Base-by-base conservation (phyloP, 2,797 vertebrate species). In the Microchirus variegatus region DNA sequence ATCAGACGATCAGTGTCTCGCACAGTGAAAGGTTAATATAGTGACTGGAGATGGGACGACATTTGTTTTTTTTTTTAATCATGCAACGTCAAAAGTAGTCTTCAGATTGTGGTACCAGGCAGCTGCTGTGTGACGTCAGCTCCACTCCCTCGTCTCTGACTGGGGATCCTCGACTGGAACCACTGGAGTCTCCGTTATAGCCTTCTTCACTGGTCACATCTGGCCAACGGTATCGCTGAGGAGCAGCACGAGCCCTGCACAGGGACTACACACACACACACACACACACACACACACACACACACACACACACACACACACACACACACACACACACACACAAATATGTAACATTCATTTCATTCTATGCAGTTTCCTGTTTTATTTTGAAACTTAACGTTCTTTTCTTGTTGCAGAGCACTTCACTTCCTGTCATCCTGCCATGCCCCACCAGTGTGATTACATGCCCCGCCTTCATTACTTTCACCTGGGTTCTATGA, bases 181-280 rank as follows among this genome's bases (percentile, higher is more conserved):
- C 72, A 1, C 81, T 87, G 18, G 84, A 87, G 76, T 87, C 86
- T 10, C 87, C 73, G 51, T 72, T 49, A 82, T 74, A 80, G 10
- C 85, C 87, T 35, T 93, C 91, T 22, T 88, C 91, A 40, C 80
- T 89, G 0, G 77, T 79, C 53, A 88, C 84, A 61, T 94, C 94
- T 75, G 92, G 91, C 81, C 95, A 93, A 80, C 93, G 94, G 78
- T 93, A 92, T 67, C 93, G 93, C 42, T 89, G 87, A 3, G 93
- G 90, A 5, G 90, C 91, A 41, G 64, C 70, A 5, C 66, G 61
- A 19, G 91, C 89, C 52, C 94, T 94, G 70, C 89, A 92, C 64
- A 86, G 94, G 42, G 91, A 89, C 11, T 91, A 22, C n/a, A 59
- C 51, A 53, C 43, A 63, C 38, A 48, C 40, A 44, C n/a, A 40